Evolutionary conservation across 2,113 vertebrate genomes (phyloP).

Genomic region (Pomatorhinus ruficollis): DNA sequence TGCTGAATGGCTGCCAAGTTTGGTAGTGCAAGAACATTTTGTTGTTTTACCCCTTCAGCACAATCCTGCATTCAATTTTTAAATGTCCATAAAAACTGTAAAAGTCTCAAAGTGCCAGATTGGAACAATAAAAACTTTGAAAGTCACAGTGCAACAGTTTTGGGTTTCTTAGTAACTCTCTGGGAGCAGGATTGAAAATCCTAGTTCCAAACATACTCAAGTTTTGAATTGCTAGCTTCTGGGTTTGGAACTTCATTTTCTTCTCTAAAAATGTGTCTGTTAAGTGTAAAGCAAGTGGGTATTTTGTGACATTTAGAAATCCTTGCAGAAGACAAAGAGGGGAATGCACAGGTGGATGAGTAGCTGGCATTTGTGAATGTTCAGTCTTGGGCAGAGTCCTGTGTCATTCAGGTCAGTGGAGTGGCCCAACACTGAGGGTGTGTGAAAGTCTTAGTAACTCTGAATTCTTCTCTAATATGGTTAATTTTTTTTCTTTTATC

Average conservation of each 20-base stretch:
- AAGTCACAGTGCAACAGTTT: background rate
- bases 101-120: background rate
- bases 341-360: background rate
- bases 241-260: background rate
- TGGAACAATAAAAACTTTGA: slow-evolving; percentile 6
- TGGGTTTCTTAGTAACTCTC: background rate
- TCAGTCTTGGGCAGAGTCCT: background rate
- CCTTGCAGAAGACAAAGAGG: background rate
- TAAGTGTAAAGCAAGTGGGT: background rate
- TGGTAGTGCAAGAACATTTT: background rate
- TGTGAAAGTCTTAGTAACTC: background rate
- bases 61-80: slow-evolving; percentile 11
- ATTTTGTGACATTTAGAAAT: background rate
- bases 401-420: background rate
- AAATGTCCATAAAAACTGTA: slow-evolving; percentile 12
- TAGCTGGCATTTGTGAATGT: background rate
- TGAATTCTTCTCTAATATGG: background rate
- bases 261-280: background rate
- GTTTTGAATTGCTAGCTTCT: background rate
- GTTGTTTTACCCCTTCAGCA: slow-evolving; percentile 22
- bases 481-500: background rate
- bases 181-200: background rate
- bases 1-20: slow-evolving; percentile 27
- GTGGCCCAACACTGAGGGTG: background rate
- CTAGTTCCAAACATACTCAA: background rate